Evolutionary conservation across 1,140 invertebrate genomes (phyloP), one percentile per base, ranked within the genome.

Genomic region (Zaprionus ornatus): DNA sequence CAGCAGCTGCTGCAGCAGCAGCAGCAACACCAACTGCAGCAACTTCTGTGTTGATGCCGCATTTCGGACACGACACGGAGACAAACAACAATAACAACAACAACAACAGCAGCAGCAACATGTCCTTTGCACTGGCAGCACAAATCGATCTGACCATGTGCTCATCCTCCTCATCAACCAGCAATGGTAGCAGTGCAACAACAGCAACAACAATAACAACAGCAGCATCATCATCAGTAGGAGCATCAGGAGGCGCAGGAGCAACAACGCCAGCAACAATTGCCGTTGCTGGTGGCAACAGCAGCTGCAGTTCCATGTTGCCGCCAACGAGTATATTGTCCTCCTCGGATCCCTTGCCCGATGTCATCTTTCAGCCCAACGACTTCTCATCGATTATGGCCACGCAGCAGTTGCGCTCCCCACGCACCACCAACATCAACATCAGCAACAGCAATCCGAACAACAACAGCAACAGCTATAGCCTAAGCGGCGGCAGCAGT

Each of bases 71-170:
- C 21, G 42, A 23, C 2, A n/a, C 66, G 0, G 83, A 86, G 37
- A 74, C 76, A 7, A 74, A 82, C 23, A 67, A 42, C 42, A 71
- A 42, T 32, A 71, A 63, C 19, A 42, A 45, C 60, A 63, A 40
- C 67, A 63, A 13, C 65, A 65, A 57, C 9, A 65, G 50, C 52
- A 73, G 65, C 69, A 71, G 62, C 45, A 74, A 29, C 68, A 59
- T 77, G 71, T 45, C 73, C 25, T 84, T 76, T 54, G 82, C 86
- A 3, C 37, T 91, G 60, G 62, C 82, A 17, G 74, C 80, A 13
- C 90, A 91, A 75, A 92, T 92, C 21, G 91, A 92, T 62, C 42
- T 92, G 40, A 91, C 91, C 32, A 91, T 88, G 78, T 92, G 88
- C 62, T 91, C 91, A 21, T 92, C 91, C 42, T 91, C 91, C 21